Percentiles rank a stretch among this genome's conserved stretches.
Evolutionary conservation across 2,113 vertebrate species (phyloP).

Genomic region (Glaucidium brasilianum): DNA sequence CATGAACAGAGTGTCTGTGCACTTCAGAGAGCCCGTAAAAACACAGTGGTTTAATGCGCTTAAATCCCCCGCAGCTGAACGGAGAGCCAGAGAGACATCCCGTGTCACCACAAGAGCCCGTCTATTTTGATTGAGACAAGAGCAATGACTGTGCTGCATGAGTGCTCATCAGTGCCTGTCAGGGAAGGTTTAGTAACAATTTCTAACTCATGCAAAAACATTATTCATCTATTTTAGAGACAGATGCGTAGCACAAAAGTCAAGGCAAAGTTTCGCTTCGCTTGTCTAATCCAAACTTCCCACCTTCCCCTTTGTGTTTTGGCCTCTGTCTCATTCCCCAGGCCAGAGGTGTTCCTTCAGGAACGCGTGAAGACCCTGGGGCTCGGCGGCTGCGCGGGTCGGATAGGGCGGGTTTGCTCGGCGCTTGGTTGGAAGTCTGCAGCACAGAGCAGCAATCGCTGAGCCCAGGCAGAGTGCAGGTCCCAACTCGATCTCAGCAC

Average conservation of each 20-base stretch:
- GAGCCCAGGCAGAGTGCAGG: neutral
- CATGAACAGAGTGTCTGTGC: rapidly evolving
- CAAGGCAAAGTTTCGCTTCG: neutral
- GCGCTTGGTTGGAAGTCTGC: neutral
- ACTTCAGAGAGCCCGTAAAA: neutral
- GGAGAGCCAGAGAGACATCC: neutral
- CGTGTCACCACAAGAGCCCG: neutral
- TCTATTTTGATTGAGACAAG: neutral
- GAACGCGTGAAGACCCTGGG: rapidly evolving
- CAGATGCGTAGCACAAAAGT: neutral
- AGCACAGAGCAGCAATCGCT: neutral
- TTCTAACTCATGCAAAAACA: neutral
- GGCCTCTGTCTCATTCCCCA: neutral
- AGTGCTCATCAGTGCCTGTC: neutral
- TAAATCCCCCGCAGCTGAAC: neutral
- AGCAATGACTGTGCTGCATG: neutral
- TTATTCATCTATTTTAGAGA: neutral
- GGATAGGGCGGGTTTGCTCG: neutral
- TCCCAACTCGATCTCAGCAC: rapidly evolving
- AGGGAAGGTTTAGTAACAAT: neutral
- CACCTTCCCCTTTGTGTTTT: neutral
- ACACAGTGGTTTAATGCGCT: neutral
- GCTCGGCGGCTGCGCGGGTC: rapidly evolving
- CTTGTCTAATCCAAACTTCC: neutral
- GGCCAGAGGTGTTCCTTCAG: neutral